phyloP scores from a whole-genome alignment of 2,888 invertebrate genomes.

The Hemistola chrysoprasaria region DNA sequence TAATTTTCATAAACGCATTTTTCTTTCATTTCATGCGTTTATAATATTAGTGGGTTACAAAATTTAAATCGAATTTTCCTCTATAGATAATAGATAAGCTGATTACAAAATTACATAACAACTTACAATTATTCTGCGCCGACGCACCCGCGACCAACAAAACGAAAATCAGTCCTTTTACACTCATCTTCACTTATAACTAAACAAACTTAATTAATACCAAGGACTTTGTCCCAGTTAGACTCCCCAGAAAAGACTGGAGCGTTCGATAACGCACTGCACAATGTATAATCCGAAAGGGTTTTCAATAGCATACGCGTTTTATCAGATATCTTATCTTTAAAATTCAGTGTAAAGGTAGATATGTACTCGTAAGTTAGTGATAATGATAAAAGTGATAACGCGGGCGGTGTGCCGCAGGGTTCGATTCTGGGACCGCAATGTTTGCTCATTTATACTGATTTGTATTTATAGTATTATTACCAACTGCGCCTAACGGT shows the following conservation, averaged over 20 bases:
- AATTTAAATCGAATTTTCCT: not conserved
- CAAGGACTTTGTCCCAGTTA: slow-evolving; percentile 21
- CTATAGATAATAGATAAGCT: slow-evolving; percentile 3
- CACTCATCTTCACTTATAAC: slow-evolving; percentile 45
- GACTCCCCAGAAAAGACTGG: slow-evolving; percentile 33
- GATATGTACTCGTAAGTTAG: slow-evolving; percentile 44
- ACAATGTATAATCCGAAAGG: slow-evolving; percentile 46
- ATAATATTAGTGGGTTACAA: not conserved
- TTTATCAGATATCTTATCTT: slow-evolving; percentile 63
- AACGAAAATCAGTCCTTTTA: slow-evolving; percentile 37
- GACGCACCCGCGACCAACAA: slow-evolving; percentile 40
- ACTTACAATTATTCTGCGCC: slow-evolving; percentile 52
- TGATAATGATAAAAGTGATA: slow-evolving; percentile 38
- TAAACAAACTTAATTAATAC: slow-evolving; percentile 19
- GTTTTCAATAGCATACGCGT: slow-evolving; percentile 32
- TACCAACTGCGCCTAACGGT: no score
- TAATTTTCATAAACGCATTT: no score
- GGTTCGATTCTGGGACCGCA: slow-evolving; percentile 28
- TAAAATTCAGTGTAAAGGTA: slow-evolving; percentile 71
- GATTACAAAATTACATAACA: slow-evolving; percentile 16
- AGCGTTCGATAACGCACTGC: slow-evolving; percentile 43
- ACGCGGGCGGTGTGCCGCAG: slow-evolving; percentile 38
- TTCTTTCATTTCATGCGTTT: no score
- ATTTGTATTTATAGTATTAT: no score
- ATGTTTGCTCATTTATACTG: no score